A percentile compares a stretch with the other conserved stretches of the same genome.
phyloP scores from a whole-genome alignment of 2,888 invertebrate genomes.

The Synergus laeviventris region DNA sequence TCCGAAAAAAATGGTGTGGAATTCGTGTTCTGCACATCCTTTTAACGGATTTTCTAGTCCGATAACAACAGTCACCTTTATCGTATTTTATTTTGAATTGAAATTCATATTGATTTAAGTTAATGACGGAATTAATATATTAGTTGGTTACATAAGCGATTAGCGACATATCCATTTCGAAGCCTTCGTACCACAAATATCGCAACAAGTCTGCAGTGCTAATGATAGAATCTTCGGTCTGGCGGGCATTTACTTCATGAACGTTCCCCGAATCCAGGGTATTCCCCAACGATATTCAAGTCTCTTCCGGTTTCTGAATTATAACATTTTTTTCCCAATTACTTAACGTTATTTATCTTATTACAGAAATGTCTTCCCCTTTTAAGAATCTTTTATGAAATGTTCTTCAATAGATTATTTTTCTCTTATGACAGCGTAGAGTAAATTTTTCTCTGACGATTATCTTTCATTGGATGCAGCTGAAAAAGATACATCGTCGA shows the following conservation, averaged over 20 bases:
- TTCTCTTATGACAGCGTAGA: not conserved
- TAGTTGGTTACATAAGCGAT: conserved; percentile 35
- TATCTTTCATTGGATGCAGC: not conserved
- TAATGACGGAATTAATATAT: conserved; percentile 23
- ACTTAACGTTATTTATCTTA: not conserved
- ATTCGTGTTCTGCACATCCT: too few relatives aligned
- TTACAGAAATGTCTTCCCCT: not conserved
- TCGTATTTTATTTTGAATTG: too few relatives aligned
- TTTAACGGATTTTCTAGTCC: too few relatives aligned
- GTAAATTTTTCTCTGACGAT: conserved; percentile 1
- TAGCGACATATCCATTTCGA: conserved; percentile 32
- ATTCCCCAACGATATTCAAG: conserved; percentile 25
- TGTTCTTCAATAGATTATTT: not conserved
- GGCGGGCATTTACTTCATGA: conserved; percentile 14
- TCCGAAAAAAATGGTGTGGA: too few relatives aligned
- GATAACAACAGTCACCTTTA: too few relatives aligned
- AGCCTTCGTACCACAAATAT: conserved; percentile 28
- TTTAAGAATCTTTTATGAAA: not conserved
- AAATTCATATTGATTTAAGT: not conserved
- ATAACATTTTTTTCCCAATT: not conserved
- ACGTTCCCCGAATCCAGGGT: conserved; percentile 37
- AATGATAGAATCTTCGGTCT: conserved; percentile 39
- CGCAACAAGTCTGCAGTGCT: conserved; percentile 39
- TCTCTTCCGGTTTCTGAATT: conserved; percentile 27
- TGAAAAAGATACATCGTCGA: too few relatives aligned